Evolutionary conservation across 1,140 invertebrate genomes (phyloP), one percentile per base, ranked within the genome.

Genomic region (Neodiprion fabricii): DNA sequence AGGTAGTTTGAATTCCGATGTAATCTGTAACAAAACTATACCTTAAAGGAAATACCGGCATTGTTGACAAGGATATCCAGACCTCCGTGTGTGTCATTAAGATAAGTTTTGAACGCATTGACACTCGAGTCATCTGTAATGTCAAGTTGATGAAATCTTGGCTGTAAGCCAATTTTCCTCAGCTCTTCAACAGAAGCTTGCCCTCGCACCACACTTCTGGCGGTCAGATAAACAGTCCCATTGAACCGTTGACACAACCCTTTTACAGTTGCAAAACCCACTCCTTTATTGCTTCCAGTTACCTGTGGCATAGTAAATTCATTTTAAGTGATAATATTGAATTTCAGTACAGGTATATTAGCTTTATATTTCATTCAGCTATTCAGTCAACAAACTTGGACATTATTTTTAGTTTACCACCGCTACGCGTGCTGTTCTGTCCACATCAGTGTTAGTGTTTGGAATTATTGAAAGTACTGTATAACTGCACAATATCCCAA

Each of bases 51-150:
- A 72, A 96, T 96, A 0, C 91, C 95, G 69, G 95, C 96, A 89
- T 97, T 97, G 82, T 96, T 96, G 0, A 97, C 90, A 12, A 97
- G 85, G 47, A 97, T 79, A 89, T 97, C 95, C 1, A 97, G 84
- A 1, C 95, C 94, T 12, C 91, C 92, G 85, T 96, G 91, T 28
- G 90, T 91, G 40, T 90, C 80, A 80, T 92, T 88, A 0, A 97
- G 79, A 79, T 90, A 92, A 75, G 91, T 88, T 0, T 87, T 82
- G 65, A 95, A 90, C 3, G 75, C 83, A 50, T 90, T 84, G 21
- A 94, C 87, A 77, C 92, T 95, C 17, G 89, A 84, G 7, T 81
- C 77, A 79, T 92, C 85, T 66, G 88, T 89, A 65, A 95, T 91
- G 80, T 96, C 94, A 17, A 95, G 81, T 80, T 94, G 91, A 80